These are phyloP conservation scores for Drosophila meridionalis DNA, from an alignment of 2,888 invertebrate species.

Conservation along the genomic window DNA sequence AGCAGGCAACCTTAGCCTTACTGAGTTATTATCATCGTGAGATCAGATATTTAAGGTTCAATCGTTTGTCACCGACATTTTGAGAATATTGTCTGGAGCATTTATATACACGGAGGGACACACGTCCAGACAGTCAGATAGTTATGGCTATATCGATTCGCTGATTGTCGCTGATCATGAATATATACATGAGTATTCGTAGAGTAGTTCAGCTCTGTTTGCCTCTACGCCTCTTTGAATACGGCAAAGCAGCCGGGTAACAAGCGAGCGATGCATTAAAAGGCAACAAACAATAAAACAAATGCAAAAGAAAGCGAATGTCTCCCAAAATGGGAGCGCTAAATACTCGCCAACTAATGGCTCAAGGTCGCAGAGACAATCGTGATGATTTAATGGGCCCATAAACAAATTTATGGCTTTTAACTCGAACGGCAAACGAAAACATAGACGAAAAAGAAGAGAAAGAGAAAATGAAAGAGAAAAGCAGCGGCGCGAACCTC, in stretches of 20 bases:
- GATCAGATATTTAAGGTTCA: background rate
- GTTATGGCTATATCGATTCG: background rate
- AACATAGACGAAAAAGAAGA: conserved; percentile 4
- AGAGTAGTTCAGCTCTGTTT: background rate
- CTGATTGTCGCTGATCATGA: background rate
- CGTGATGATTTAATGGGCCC: conserved; percentile 85
- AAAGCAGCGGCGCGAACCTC: conserved; percentile 14
- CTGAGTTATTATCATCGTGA: too few species aligned
- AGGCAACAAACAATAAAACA: conserved; percentile 65
- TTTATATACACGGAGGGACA: background rate
- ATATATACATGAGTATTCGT: background rate
- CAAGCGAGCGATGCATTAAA: conserved; percentile 51
- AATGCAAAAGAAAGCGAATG: conserved; percentile 71
- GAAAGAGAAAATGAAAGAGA: background rate
- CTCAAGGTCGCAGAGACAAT: conserved; percentile 83
- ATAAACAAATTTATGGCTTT: conserved; percentile 84
- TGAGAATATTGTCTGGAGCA: too few species aligned
- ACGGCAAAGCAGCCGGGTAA: conserved; percentile 44
- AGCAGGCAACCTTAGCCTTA: too few species aligned
- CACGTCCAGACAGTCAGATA: background rate
- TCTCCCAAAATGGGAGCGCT: conserved; percentile 60
- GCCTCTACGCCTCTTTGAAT: background rate
- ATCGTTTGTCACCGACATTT: too few species aligned
- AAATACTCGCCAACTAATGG: conserved; percentile 58
- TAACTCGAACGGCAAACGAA: conserved; percentile 61